phyloP scores from a whole-genome alignment of 2,888 invertebrate species.

The Pinctada fucata region DNA sequence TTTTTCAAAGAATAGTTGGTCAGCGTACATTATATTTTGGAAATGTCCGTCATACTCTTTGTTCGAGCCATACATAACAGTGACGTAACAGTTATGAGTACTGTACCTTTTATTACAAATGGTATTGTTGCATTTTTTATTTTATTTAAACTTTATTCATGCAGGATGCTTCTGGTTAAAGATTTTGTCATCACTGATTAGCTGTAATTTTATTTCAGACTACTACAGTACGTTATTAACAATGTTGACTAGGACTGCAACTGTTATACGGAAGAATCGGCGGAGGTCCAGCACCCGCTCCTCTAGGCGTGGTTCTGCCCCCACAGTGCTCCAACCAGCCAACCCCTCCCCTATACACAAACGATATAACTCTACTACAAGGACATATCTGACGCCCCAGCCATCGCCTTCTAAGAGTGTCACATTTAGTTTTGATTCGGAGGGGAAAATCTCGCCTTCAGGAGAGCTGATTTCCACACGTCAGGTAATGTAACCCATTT shows the following conservation, averaged over 20 bases:
- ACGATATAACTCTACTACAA: conserved; percentile 25
- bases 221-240: neutral
- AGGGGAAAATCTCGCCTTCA: conserved; percentile 26
- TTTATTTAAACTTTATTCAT: too few species aligned
- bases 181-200: too few species aligned
- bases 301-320: conserved; percentile 33
- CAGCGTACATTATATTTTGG: too few species aligned
- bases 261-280: conserved; percentile 37
- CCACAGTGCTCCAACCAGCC: conserved; percentile 34
- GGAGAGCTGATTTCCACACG: conserved; percentile 24
- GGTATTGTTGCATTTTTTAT: too few species aligned
- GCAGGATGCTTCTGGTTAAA: too few species aligned
- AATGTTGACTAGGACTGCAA: conserved; percentile 37
- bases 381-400: conserved; percentile 43
- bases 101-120: too few species aligned
- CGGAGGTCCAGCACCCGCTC: conserved; percentile 32
- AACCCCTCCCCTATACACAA: conserved; percentile 24
- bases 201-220: too few species aligned
- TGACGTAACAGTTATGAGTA: too few species aligned
- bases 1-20: too few species aligned
- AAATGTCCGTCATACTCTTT: too few species aligned
- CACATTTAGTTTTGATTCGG: conserved; percentile 41
- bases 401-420: conserved; percentile 48
- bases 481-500: conserved; percentile 13
- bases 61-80: too few species aligned